Conservation (phyloP, 92 coral and sea anemone species). For the Porites rus region DNA sequence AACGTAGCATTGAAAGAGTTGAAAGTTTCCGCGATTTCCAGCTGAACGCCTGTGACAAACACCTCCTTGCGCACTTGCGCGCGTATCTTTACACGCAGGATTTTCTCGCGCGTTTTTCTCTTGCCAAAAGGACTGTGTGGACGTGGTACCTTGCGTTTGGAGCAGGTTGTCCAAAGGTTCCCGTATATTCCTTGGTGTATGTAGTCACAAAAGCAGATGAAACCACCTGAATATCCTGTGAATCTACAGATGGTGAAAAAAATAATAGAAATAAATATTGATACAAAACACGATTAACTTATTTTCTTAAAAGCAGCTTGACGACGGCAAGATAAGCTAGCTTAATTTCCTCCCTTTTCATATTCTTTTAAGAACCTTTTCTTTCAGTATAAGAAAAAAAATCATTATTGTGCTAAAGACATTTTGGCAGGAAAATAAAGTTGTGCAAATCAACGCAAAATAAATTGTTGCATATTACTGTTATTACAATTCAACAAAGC, state of each 20-base stretch:
- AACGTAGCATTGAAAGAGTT: too few relatives aligned
- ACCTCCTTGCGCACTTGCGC: too few relatives aligned
- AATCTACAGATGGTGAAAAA: not conserved
- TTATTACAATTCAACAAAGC: not conserved
- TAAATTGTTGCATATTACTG: not conserved
- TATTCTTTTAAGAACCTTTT: not conserved
- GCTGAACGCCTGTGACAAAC: too few relatives aligned
- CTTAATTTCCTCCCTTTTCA: not conserved
- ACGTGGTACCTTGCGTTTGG: slow-evolving; percentile 65
- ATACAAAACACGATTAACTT: not conserved
- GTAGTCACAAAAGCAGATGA: slow-evolving; percentile 60
- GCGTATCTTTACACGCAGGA: not conserved
- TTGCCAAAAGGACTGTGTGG: not conserved
- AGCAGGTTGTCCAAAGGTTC: slow-evolving; percentile 65
- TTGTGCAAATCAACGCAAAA: not conserved
- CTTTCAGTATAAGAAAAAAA: not conserved
- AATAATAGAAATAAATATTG: not conserved
- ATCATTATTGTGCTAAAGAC: too few relatives aligned
- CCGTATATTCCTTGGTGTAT: slow-evolving; percentile 61
- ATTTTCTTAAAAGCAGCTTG: too few relatives aligned
- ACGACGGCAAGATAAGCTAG: too few relatives aligned
- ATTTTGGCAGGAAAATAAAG: not conserved
- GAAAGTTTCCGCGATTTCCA: too few relatives aligned
- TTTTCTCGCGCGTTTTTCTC: not conserved
- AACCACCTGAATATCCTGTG: slow-evolving; percentile 1